These are phyloP conservation scores for Tursiops truncatus DNA, from an alignment of 2,113 vertebrate genomes.

Conservation along the genomic window DNA sequence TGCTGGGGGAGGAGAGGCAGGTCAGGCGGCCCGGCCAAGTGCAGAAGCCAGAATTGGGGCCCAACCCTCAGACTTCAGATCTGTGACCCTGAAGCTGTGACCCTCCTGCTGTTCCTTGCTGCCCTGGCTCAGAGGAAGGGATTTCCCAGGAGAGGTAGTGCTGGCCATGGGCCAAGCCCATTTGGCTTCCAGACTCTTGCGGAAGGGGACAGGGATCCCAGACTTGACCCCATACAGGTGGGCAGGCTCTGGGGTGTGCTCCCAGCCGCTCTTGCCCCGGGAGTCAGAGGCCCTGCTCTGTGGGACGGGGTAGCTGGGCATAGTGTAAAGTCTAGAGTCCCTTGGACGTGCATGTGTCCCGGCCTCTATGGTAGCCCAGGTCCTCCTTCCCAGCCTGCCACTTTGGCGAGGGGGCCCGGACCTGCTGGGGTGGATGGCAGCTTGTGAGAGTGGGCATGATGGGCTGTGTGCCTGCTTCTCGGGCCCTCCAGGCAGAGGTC, in stretches of 20 bases:
- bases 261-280: rapidly evolving
- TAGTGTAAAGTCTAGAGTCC: rapidly evolving
- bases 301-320: rapidly evolving
- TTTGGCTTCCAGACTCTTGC: neutral
- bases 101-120: neutral
- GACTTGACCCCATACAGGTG: neutral
- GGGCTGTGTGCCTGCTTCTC: rapidly evolving
- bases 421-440: too few relatives aligned
- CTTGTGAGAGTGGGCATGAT: neutral
- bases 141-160: neutral
- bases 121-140: neutral
- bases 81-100: rapidly evolving
- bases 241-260: neutral
- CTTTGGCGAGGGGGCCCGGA: neutral
- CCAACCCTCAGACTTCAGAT: neutral
- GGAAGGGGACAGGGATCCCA: too few relatives aligned
- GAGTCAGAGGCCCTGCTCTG: neutral
- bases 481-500: too few relatives aligned
- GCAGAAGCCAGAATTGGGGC: neutral
- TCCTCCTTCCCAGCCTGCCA: neutral
- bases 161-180: neutral
- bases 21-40: neutral
- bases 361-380: neutral
- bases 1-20: neutral
- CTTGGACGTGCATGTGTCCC: rapidly evolving